Conservation (phyloP, 1,140 invertebrate species). For the Maconellicoccus hirsutus region DNA sequence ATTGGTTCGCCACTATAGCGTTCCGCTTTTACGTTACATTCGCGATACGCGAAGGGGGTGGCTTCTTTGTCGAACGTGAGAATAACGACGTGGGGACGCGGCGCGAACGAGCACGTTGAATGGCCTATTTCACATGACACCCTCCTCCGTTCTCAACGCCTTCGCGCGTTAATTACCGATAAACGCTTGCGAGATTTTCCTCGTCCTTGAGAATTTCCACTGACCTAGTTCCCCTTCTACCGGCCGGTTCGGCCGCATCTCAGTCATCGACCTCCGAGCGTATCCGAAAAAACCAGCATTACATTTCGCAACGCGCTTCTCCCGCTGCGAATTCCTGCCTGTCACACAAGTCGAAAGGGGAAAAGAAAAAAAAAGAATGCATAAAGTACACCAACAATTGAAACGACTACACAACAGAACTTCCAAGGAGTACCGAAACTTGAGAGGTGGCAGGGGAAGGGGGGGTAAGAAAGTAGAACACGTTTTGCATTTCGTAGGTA, state of each 20-base stretch:
- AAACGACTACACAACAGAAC: no score
- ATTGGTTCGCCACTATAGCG: conserved; percentile 8
- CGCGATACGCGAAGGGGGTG: background rate
- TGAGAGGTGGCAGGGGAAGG: background rate
- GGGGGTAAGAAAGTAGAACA: background rate
- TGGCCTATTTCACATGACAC: background rate
- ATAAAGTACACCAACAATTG: background rate
- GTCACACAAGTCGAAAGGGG: background rate
- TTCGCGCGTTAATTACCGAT: no score
- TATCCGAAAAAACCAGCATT: no score
- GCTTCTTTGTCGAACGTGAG: background rate
- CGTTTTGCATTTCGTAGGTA: background rate
- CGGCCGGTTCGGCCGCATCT: no score
- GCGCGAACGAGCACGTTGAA: background rate
- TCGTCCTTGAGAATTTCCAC: no score
- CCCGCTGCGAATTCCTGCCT: no score
- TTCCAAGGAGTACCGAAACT: background rate
- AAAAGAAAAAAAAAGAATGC: background rate
- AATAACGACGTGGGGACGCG: background rate
- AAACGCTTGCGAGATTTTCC: no score
- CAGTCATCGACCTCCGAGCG: no score
- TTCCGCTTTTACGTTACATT: background rate
- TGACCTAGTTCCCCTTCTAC: no score
- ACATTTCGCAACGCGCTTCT: no score
- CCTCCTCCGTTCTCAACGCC: no score